Evolutionary conservation across 2,888 invertebrate species (phyloP).

Genomic region (Drosophila affinis): DNA sequence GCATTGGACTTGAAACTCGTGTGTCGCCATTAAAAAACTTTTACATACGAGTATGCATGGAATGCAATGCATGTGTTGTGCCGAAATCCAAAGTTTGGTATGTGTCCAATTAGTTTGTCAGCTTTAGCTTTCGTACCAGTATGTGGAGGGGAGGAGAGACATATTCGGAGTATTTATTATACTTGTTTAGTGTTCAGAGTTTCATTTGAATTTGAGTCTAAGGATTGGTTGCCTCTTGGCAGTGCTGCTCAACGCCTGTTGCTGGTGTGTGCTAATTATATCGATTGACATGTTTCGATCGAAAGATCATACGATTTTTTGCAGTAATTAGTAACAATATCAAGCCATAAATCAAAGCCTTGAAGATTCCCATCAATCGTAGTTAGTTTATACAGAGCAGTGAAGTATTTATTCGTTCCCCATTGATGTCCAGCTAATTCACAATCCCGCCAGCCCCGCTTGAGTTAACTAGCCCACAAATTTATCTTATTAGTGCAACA

Average conservation of each 20-base stretch:
- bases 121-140: not conserved
- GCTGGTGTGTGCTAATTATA: too few species aligned
- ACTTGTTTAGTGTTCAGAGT: not conserved
- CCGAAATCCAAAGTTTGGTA: slow-evolving; percentile 10
- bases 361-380: not conserved
- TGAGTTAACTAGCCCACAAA: slow-evolving; percentile 63
- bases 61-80: slow-evolving; percentile 1
- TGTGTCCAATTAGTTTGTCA: slow-evolving; percentile 28
- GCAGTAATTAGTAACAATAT: not conserved
- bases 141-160: not conserved
- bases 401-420: not conserved
- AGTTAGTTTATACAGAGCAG: not conserved
- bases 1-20: slow-evolving; percentile 30
- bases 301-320: not conserved
- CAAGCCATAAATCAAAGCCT: not conserved
- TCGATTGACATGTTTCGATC: too few species aligned
- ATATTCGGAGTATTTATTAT: not conserved
- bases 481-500: slow-evolving; percentile 73
- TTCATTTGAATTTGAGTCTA: too few species aligned
- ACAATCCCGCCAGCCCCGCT: slow-evolving; percentile 7
- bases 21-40: slow-evolving; percentile 37
- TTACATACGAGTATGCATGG: slow-evolving; percentile 8
- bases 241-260: too few species aligned
- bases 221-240: too few species aligned
- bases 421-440: not conserved